Evolutionary conservation across 1,140 invertebrate genomes (phyloP).

Genomic region (Drosophila erecta): DNA sequence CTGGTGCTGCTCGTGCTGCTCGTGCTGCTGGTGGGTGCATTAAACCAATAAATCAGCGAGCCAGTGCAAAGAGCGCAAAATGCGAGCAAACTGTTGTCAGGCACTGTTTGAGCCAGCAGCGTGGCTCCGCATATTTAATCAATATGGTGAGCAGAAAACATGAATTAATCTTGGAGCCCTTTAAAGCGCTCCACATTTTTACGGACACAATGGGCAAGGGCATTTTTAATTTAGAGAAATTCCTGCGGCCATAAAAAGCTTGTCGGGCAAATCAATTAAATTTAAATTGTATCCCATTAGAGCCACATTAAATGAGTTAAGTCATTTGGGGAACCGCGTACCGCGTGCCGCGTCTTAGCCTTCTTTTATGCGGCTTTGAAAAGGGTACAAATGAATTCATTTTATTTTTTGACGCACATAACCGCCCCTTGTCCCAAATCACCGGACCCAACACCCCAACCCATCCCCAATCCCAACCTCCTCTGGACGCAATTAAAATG

Average conservation of each 20-base stretch:
- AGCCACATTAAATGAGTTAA: conserved; percentile 82
- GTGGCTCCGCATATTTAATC: conserved; percentile 76
- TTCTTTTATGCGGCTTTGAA: conserved; percentile 73
- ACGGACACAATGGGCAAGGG: conserved; percentile 28
- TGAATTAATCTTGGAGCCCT: conserved; percentile 72
- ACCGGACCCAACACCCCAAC: not conserved
- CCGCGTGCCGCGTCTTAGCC: conserved; percentile 59
- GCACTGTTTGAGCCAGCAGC: conserved; percentile 52
- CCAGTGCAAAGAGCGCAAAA: conserved; percentile 45
- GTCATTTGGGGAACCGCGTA: conserved; percentile 63
- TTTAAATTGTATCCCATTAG: conserved; percentile 83
- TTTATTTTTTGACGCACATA: conserved; percentile 79
- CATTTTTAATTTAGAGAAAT: conserved; percentile 79
- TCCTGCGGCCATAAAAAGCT: conserved; percentile 74
- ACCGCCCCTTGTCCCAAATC: conserved; percentile 25
- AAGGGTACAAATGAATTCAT: conserved; percentile 82
- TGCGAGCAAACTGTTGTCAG: conserved; percentile 71
- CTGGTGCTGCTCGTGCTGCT: conserved; percentile 39
- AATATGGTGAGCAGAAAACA: conserved; percentile 69
- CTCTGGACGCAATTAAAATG: conserved; percentile 76
- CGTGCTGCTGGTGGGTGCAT: conserved; percentile 64
- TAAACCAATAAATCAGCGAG: conserved; percentile 80
- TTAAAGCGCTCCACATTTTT: conserved; percentile 59
- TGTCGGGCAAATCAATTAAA: conserved; percentile 80
- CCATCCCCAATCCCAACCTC: not conserved